Evolutionary conservation across 1,140 invertebrate species (phyloP).

Genomic region (Drosophila kurseongensis): DNA sequence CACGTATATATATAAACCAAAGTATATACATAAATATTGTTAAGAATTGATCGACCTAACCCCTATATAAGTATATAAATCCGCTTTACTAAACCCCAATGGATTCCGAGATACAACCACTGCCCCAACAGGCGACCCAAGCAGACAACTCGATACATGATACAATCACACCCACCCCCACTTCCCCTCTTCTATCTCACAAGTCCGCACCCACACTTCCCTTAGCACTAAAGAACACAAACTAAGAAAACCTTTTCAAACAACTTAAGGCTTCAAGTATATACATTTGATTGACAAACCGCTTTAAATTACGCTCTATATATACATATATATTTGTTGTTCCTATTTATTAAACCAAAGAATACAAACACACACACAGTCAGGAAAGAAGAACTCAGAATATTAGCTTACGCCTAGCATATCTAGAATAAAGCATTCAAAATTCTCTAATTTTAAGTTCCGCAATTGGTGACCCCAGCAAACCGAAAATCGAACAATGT

Average conservation of each 20-base stretch:
- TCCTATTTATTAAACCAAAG: slow-evolving; percentile 24
- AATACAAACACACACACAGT: slow-evolving; percentile 31
- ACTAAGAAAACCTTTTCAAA: slow-evolving; percentile 19
- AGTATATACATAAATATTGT: slow-evolving; percentile 43
- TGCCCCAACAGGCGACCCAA: slow-evolving; percentile 22
- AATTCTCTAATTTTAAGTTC: slow-evolving; percentile 74
- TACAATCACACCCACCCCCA: slow-evolving; percentile 34
- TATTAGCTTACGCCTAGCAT: slow-evolving; percentile 24
- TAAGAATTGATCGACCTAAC: slow-evolving; percentile 55
- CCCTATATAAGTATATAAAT: slow-evolving; percentile 50
- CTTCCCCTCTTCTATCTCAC: background rate
- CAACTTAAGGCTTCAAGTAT: slow-evolving; percentile 58
- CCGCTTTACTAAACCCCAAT: slow-evolving; percentile 40
- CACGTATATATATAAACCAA: slow-evolving; percentile 11
- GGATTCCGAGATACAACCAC: slow-evolving; percentile 22
- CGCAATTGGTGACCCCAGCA: slow-evolving; percentile 50
- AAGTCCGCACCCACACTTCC: background rate
- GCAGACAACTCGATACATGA: slow-evolving; percentile 53
- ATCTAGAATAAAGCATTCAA: slow-evolving; percentile 43
- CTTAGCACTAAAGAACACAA: slow-evolving; percentile 40
- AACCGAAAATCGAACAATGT: slow-evolving; percentile 33
- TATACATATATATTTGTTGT: slow-evolving; percentile 49
- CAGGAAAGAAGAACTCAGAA: slow-evolving; percentile 16
- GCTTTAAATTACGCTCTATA: slow-evolving; percentile 69
- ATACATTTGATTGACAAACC: slow-evolving; percentile 50